Conservation (phyloP, 2,888 invertebrate species). For the Bursaphelenchus okinawaensis region DNA sequence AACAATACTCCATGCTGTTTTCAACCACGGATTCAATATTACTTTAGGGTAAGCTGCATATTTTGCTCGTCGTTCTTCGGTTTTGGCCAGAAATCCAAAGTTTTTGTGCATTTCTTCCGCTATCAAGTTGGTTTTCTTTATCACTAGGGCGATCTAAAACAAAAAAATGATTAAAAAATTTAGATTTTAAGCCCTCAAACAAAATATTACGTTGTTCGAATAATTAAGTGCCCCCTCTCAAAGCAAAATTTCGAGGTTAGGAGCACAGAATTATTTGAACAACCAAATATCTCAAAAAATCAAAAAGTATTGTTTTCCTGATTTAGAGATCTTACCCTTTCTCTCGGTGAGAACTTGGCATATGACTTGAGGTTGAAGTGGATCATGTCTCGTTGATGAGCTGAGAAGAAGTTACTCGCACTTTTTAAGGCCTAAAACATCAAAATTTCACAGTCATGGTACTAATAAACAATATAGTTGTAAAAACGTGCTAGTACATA, state of each 20-base stretch:
- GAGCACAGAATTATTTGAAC: not conserved
- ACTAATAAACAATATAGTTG: not conserved
- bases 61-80: not conserved
- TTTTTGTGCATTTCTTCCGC: not conserved
- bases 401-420: conserved; percentile 18
- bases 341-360: conserved; percentile 10
- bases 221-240: too few species aligned
- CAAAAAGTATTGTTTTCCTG: not conserved
- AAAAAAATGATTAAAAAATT: not conserved
- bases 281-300: not conserved
- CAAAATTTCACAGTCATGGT: not conserved
- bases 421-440: conserved; percentile 2
- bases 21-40: not conserved
- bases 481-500: too few species aligned
- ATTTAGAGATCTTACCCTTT: conserved; percentile 20
- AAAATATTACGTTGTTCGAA: too few species aligned
- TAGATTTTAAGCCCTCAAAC: not conserved
- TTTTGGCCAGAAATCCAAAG: not conserved
- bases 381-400: conserved; percentile 26
- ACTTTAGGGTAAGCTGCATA: not conserved
- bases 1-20: not conserved
- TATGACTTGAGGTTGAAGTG: conserved; percentile 29
- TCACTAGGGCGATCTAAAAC: not conserved
- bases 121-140: not conserved
- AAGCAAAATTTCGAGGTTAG: not conserved